Base-by-base conservation (phyloP, 2,888 invertebrate species). In the Tricholauxania praeusta region DNA sequence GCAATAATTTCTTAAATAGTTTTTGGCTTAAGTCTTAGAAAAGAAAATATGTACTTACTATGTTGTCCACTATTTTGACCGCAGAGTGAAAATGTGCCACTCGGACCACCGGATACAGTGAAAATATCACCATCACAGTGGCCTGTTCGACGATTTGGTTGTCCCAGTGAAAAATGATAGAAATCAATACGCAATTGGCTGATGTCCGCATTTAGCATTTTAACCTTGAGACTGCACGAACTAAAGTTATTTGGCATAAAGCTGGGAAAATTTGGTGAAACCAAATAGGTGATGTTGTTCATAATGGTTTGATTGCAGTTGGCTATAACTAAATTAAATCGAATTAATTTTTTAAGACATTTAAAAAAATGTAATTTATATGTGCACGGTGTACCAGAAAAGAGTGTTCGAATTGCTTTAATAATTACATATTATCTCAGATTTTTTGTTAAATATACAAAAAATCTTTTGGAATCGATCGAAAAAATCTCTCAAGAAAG, bases 21-120 rank as follows among this genome's bases (percentile, higher is more conserved):
- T 39, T 39, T 39, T 7, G 7, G 10, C 39, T 10, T 39, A 7
- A 53, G 10, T 10, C 10, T 39, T 1, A 62, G 17, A 48, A 51
- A 59, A 53, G 60, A 60, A n/a, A n/a, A 72, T 47, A 52, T 39
- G 39, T 19, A 88, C 91, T 90, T 86, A 95, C 95, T 89, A 80
- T 95, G 95, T 80, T 95, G 95, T 15, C 94, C 94, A 81, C 93
- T 94, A 82, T 95, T 95, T 82, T 94, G 92, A 1, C 95, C 95
- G 82, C 95, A 95, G 12, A 95, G 80, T 15, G 89, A 90, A 77
- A 95, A 89, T 70, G 89, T 89, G 66, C 89, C 89, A 2, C 84
- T 83, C 0, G 89, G 88, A 6, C 91, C 91, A 0, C 91, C 91
- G 19, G 85, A 86, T 74, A 94, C 84, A 2, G 89, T 86, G 85